phyloP scores from a whole-genome alignment of 2,888 invertebrate species.

The Pocota personata region DNA sequence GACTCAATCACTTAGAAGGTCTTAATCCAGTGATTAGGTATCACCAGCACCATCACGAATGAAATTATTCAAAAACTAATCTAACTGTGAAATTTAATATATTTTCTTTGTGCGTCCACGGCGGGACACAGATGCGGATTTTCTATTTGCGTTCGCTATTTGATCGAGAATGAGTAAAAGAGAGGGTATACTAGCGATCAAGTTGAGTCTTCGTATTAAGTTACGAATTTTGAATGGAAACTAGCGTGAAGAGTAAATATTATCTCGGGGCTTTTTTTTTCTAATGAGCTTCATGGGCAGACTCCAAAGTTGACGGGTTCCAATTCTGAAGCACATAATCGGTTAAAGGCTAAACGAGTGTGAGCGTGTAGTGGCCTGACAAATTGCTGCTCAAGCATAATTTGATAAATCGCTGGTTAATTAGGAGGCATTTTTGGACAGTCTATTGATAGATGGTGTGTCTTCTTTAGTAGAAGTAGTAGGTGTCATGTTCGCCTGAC shows the following conservation, averaged over 20 bases:
- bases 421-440: conserved; percentile 30
- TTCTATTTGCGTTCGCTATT: conserved; percentile 25
- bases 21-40: conserved; percentile 58
- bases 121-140: conserved; percentile 5
- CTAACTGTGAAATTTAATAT: conserved; percentile 54
- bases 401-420: conserved; percentile 56
- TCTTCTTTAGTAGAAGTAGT: neutral
- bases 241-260: conserved; percentile 48
- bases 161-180: neutral
- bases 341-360: neutral
- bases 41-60: neutral
- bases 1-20: conserved; percentile 61
- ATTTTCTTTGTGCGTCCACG: neutral
- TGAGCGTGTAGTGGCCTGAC: conserved; percentile 19
- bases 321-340: conserved; percentile 12
- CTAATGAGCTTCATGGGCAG: conserved; percentile 39
- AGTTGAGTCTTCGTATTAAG: conserved; percentile 8
- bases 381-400: conserved; percentile 26
- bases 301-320: neutral
- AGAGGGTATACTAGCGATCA: neutral
- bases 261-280: conserved; percentile 24
- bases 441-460: neutral
- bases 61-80: conserved; percentile 29
- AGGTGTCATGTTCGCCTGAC: conserved; percentile 39
- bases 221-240: conserved; percentile 48